Evolutionary conservation across 1,140 invertebrate species (phyloP).

Genomic region (Drosophila ercepeae): DNA sequence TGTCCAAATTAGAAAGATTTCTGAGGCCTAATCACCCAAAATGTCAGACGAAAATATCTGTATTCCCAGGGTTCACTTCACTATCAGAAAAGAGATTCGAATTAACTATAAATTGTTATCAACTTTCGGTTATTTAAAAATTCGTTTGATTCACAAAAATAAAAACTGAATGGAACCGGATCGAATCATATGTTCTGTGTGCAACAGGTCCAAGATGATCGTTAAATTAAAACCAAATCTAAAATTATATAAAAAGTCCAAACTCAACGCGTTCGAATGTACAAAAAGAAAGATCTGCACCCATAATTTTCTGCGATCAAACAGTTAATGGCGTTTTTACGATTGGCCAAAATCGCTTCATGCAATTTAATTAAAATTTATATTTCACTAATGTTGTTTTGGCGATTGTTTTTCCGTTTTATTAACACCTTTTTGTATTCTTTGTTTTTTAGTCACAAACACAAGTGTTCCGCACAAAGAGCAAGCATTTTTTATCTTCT

Average conservation of each 20-base stretch:
- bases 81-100: constrained; percentile 1
- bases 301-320: constrained; percentile 22
- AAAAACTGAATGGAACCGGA: constrained; percentile 29
- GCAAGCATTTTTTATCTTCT: constrained; percentile 43
- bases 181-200: constrained; percentile 6
- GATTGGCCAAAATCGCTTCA: constrained; percentile 26
- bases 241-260: constrained; percentile 13
- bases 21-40: neutral
- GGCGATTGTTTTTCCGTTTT: constrained; percentile 8
- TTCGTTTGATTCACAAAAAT: constrained; percentile 29
- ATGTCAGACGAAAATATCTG: constrained; percentile 1
- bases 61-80: constrained; percentile 12
- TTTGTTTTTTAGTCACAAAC: constrained; percentile 45
- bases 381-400: constrained; percentile 13
- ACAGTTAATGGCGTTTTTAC: constrained; percentile 38
- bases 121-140: neutral
- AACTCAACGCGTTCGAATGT: constrained; percentile 5
- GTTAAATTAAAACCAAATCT: constrained; percentile 23
- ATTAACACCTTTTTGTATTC: constrained; percentile 20
- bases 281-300: constrained; percentile 11
- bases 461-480: constrained; percentile 42
- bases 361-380: constrained; percentile 31
- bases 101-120: constrained; percentile 21
- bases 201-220: constrained; percentile 35
- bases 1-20: neutral